Evolutionary conservation across 2,888 invertebrate species (phyloP), one percentile per base, ranked within the genome.

Genomic region (Apamea anceps): DNA sequence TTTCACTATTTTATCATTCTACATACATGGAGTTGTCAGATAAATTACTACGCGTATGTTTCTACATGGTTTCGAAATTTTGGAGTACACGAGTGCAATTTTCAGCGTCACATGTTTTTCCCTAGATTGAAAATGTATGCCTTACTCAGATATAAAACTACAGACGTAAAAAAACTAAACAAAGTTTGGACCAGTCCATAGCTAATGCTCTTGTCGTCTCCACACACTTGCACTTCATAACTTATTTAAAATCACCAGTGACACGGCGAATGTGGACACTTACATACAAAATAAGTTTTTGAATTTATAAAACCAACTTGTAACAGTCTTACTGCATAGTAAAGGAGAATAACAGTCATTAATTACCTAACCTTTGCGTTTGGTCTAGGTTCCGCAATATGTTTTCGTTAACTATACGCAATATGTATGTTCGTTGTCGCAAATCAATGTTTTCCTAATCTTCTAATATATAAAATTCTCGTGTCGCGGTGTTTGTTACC

Each of bases 1-100:
- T 81, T 72, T 32, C n/a, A 60, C 60, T 37, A 54, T 78, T 83
- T 82, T 83, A 83, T 78, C 83, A 74, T 74, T 66, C 25, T 66
- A 65, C 70, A 51, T 73, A 28, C 74, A 71, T 45, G 18, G 21
- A 73, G 37, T 78, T 32, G 65, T 78, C 83, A 78, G 65, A 83
- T 82, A 83, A 65, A 83, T 78, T 71, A 71, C 60, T 45, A 28
- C 60, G 28, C 25, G 57, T 37, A 42, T 60, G 81, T 54, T 18
- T 57, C 10, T 28, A 82, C 83, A 83, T 73, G 78, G 51, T 60
- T 82, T 77, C 57, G 6, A 82, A 73, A 70, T 77, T 77, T 77
- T 72, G 32, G 13, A 32, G 32, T 8, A 78, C 70, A 78, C n/a
- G 51, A 68, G 25, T n/a, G 32, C 60, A 71, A 60, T 73, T 60